Percentiles rank a stretch among this genome's conserved stretches.
Conservation (phyloP, 2,113 vertebrate species). For the Desmodus rotundus region DNA sequence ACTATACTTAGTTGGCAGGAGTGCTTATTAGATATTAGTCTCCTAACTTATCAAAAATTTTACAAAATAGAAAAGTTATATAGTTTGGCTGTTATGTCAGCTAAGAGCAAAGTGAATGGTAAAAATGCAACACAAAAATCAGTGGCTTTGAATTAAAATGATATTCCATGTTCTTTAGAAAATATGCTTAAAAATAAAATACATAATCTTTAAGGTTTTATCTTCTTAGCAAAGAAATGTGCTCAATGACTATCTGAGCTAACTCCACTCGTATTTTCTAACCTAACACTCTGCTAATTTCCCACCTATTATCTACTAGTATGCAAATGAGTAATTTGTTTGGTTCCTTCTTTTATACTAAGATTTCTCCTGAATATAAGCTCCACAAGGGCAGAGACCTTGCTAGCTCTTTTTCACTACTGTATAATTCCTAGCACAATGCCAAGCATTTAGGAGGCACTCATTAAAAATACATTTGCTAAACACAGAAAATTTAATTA, state of each 20-base stretch:
- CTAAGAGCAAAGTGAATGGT: background rate
- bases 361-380: constrained; percentile 1
- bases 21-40: background rate
- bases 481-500: background rate
- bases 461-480: background rate
- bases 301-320: background rate
- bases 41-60: constrained; percentile 4
- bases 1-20: background rate
- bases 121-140: constrained; percentile 2
- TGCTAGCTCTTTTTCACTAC: background rate
- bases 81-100: background rate
- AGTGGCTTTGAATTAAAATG: background rate
- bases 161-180: background rate
- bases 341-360: background rate
- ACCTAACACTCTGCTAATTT: background rate
- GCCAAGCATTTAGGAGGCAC: background rate
- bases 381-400: background rate
- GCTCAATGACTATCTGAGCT: background rate
- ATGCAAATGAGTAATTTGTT: background rate
- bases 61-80: background rate
- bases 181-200: background rate
- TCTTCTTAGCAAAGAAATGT: constrained; percentile 26
- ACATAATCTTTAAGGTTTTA: background rate
- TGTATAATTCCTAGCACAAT: background rate
- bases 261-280: constrained; percentile 31